Base-by-base conservation (phyloP, 1,140 invertebrate species). In the Calephelis nemesis region DNA sequence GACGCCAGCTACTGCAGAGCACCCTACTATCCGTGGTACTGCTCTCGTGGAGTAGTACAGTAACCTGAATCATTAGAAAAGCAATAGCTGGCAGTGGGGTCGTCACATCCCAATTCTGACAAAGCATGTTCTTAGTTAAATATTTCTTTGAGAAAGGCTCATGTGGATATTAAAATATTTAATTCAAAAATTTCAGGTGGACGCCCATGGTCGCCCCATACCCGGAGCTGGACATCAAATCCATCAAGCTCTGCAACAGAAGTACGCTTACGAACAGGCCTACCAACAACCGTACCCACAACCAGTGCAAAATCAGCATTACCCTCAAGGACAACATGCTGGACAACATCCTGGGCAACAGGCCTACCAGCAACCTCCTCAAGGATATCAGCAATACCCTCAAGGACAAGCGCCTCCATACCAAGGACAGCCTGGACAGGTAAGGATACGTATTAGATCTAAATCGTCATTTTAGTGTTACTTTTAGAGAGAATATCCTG, bases 221-320 rank as follows among this genome's bases (percentile, higher is more conserved):
- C 86, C 86, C 0, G 86, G 88, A 0, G 79, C 85, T 5, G 73
- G 87, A 39, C 84, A 87, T 58, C 84, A 88, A 74, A 79, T 90
- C 12, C 77, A 88, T 13, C 83, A 85, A 58, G 85, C 85, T 1
- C 65, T 74, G 4, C 79, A 84, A 48, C 76, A 85, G 62, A 76
- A 74, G 30, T 72, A 74, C 8, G 73, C 77, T 0, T 79, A 78
- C 45, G 78, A 82, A 45, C 75, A 82, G 62, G 74, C 69, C 30
- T 75, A 79, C 45, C 77, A 81, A 42, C 78, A 83, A 45, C 76
- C 76, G 60, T 75, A 78, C 40, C 68, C 70, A 15, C 68, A 70
- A 12, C 73, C 72, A 60, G 74, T 66, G 11, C 79, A 78, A 49
- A 68, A 74, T n/a, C 75, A 75, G 19, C 73, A 75, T 15, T 76